phyloP scores from a whole-genome alignment of 2,797 vertebrate genomes.

The Myotis vivesi region DNA sequence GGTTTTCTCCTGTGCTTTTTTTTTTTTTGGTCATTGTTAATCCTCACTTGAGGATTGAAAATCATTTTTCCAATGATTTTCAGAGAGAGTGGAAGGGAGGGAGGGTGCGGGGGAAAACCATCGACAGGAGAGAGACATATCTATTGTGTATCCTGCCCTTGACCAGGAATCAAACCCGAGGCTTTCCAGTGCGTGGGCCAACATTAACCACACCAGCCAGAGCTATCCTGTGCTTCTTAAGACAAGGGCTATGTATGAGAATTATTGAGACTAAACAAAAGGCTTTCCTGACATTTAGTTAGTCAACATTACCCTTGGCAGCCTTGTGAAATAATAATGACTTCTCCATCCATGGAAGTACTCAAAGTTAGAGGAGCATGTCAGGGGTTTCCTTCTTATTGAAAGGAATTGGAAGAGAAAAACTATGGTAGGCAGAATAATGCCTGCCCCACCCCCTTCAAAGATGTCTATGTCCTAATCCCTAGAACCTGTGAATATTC shows the following conservation, averaged over 20 bases:
- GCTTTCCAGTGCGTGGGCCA: no score
- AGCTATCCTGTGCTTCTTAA: not conserved
- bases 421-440: not conserved
- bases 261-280: not conserved
- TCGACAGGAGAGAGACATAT: no score
- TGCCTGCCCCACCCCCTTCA: accelerated
- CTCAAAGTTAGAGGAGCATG: not conserved
- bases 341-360: not conserved
- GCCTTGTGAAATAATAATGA: not conserved
- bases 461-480: not conserved
- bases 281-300: not conserved
- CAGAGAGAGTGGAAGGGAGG: no score
- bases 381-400: not conserved
- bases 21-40: no score
- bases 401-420: not conserved
- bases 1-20: not conserved
- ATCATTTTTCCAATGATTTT: no score
- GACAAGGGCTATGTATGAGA: not conserved
- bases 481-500: not conserved
- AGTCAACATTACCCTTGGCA: not conserved
- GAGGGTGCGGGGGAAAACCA: no score
- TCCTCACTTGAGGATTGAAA: no score
- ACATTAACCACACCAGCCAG: no score
- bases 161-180: no score
- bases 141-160: no score